Percentiles rank a stretch among this genome's conserved stretches.
These are phyloP conservation scores for Psephotus haematonotus DNA, from an alignment of 2,113 vertebrate species.

Conservation along the genomic window DNA sequence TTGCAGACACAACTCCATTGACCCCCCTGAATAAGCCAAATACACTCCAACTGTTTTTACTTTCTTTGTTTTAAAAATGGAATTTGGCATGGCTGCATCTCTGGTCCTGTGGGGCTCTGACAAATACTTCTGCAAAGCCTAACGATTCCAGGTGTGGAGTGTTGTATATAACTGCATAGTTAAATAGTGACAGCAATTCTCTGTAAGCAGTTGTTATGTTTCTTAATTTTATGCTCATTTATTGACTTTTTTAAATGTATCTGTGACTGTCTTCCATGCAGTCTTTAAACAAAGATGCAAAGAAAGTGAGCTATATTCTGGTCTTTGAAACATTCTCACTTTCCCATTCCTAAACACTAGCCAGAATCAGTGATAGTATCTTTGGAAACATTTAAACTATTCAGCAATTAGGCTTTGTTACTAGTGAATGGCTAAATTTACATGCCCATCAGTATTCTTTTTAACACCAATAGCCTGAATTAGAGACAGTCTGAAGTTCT, in stretches of 20 bases:
- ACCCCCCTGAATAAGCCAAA: background rate
- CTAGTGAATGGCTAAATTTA: background rate
- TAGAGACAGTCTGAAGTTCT: background rate
- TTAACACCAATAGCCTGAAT: background rate
- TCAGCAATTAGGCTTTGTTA: conserved; percentile 4
- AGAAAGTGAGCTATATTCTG: background rate
- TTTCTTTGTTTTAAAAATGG: background rate
- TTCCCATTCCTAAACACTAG: background rate
- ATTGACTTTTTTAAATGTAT: background rate
- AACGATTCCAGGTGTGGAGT: background rate
- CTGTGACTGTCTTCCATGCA: background rate
- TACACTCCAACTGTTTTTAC: background rate
- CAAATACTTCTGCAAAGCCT: background rate
- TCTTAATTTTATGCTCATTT: background rate
- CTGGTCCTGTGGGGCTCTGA: background rate
- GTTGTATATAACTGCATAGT: background rate
- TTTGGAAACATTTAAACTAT: background rate
- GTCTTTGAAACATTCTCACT: background rate
- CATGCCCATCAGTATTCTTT: background rate
- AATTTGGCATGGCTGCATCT: background rate
- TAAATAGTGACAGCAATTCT: background rate
- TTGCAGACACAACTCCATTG: background rate
- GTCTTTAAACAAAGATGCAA: background rate
- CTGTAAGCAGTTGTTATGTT: background rate
- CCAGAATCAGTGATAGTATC: background rate